These are phyloP conservation scores for Bruchidius siliquastri DNA, from an alignment of 2,888 invertebrate genomes.

Conservation along the genomic window DNA sequence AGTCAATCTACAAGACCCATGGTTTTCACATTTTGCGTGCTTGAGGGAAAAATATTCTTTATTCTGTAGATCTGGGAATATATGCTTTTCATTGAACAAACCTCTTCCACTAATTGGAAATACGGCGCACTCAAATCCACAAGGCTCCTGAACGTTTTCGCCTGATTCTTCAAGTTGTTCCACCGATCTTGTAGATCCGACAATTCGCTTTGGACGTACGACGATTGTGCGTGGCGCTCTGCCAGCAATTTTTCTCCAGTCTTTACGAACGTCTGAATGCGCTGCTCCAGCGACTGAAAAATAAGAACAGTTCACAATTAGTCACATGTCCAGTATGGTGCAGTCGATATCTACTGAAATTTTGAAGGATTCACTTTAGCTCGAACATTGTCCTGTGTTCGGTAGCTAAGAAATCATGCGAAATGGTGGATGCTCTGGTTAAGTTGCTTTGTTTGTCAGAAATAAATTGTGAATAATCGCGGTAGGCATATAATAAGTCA, in stretches of 20 bases:
- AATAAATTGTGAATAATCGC: no score
- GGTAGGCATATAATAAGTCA: no score
- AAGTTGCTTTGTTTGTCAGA: no score
- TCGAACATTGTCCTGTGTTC: no score
- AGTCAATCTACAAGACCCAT: no score
- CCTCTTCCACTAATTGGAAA: slow-evolving; percentile 70
- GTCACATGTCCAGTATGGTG: not conserved
- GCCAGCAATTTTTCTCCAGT: slow-evolving; percentile 57
- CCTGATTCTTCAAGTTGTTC: slow-evolving; percentile 63
- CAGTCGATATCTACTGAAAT: not conserved
- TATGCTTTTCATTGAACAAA: no score
- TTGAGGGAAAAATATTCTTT: no score
- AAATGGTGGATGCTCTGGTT: no score
- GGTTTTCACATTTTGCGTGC: no score
- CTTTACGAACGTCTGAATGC: slow-evolving; percentile 64
- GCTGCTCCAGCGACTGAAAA: slow-evolving; percentile 62
- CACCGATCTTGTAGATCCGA: slow-evolving; percentile 61
- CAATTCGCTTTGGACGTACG: slow-evolving; percentile 60
- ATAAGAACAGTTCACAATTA: slow-evolving; percentile 3
- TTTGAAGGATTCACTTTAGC: no score
- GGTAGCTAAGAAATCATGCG: no score
- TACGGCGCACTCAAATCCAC: slow-evolving; percentile 68
- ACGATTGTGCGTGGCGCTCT: slow-evolving; percentile 50
- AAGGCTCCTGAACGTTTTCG: slow-evolving; percentile 59
- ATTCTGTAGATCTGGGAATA: no score